These are phyloP conservation scores for Umimayanthus kanabou DNA, from an alignment of 92 coral and sea anemone genomes.

Conservation along the genomic window DNA sequence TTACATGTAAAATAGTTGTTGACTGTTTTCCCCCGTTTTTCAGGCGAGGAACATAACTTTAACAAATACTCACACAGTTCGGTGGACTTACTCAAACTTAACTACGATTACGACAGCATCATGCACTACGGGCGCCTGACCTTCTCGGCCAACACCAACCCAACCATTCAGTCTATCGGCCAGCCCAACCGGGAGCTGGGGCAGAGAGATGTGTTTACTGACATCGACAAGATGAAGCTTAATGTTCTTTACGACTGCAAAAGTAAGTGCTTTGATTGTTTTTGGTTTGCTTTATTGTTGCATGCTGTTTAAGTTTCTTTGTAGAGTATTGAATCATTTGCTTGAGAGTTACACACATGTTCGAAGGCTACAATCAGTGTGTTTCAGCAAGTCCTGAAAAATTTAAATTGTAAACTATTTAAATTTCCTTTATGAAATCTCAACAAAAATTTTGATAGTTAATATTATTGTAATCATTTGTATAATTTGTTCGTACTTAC, in stretches of 20 bases:
- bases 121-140: constrained; percentile 76
- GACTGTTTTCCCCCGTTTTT: neutral
- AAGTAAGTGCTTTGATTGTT: constrained; percentile 38
- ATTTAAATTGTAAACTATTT: too few species aligned
- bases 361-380: too few species aligned
- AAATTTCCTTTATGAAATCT: too few species aligned
- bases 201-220: constrained; percentile 58
- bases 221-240: constrained; percentile 61
- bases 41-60: constrained; percentile 75
- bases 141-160: constrained; percentile 62
- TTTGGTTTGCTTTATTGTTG: too few species aligned
- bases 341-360: too few species aligned
- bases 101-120: constrained; percentile 72
- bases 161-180: constrained; percentile 65
- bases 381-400: too few species aligned
- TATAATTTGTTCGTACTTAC: too few species aligned
- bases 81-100: constrained; percentile 62
- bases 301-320: too few species aligned
- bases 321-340: too few species aligned
- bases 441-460: too few species aligned
- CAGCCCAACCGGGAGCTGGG: constrained; percentile 59
- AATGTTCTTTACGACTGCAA: constrained; percentile 71
- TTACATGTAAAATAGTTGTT: neutral
- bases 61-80: constrained; percentile 64
- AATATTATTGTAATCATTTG: too few species aligned